phyloP scores from a whole-genome alignment of 2,888 invertebrate genomes.

The Caenorhabditis sulstoni region DNA sequence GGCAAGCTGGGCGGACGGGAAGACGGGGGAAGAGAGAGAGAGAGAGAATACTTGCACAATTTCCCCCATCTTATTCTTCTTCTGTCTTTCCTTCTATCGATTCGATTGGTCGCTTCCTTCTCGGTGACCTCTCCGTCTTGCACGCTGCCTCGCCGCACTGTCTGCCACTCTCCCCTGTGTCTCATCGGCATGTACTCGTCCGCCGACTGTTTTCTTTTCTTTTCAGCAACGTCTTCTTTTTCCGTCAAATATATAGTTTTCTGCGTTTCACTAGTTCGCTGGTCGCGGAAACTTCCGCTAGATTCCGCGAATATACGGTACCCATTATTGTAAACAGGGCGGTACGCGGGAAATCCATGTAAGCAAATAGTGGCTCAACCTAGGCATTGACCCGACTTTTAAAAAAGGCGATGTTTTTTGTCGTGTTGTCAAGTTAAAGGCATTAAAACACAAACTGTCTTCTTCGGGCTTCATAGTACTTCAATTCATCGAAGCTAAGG shows the following conservation, averaged over 20 bases:
- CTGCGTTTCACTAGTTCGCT: background rate
- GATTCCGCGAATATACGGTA: slow-evolving; percentile 11
- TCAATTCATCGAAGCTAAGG: background rate
- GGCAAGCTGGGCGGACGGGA: background rate
- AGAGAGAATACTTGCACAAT: background rate
- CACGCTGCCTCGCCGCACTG: slow-evolving; percentile 24
- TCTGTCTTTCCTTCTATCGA: slow-evolving; percentile 30
- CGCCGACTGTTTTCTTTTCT: slow-evolving; percentile 38
- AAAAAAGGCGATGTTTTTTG: no score
- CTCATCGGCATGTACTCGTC: slow-evolving; percentile 3
- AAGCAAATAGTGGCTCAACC: slow-evolving; percentile 10
- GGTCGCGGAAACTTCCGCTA: background rate
- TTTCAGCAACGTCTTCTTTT: slow-evolving; percentile 25
- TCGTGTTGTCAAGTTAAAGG: no score
- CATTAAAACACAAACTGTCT: background rate
- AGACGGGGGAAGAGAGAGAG: no score
- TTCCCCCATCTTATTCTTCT: slow-evolving; percentile 7
- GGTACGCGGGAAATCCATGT: no score
- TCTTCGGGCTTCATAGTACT: background rate
- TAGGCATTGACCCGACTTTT: background rate
- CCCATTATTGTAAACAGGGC: slow-evolving; percentile 5
- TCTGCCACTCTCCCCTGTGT: slow-evolving; percentile 33
- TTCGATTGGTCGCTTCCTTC: slow-evolving; percentile 38
- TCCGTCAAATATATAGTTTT: background rate
- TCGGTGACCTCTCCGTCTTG: slow-evolving; percentile 27